Percentiles rank a stretch among this genome's conserved stretches.
Conservation (phyloP, 2,888 invertebrate genomes). For the Chamaedrilus cognettii region DNA sequence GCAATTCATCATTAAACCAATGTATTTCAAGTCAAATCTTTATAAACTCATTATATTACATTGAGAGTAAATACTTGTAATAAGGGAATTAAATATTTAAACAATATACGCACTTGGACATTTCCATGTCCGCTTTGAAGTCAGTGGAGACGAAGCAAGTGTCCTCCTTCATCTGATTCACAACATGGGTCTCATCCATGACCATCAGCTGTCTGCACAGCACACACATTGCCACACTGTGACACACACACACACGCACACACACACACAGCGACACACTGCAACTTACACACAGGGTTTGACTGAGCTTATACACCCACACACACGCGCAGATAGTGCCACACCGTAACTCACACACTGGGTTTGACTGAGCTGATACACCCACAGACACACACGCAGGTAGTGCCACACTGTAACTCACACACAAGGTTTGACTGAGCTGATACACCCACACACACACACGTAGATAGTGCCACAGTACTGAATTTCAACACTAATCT, state of each 20-base stretch:
- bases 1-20: neutral
- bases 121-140: constrained; percentile 71
- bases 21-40: neutral
- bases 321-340: neutral
- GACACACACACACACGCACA: neutral
- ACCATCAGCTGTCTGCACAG: constrained; percentile 87
- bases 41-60: neutral
- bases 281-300: neutral
- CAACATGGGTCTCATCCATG: constrained; percentile 98
- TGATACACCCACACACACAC: neutral
- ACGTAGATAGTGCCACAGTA: no score
- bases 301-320: neutral
- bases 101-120: constrained; percentile 44
- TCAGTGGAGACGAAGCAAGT: constrained; percentile 88
- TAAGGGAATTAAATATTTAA: neutral
- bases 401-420: neutral
- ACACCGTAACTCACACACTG: neutral
- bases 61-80: neutral
- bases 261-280: no score
- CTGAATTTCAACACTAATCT: no score
- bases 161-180: constrained; percentile 98
- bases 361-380: no score
- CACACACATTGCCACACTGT: neutral
- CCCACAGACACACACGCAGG: neutral
- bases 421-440: neutral